Percentiles rank a stretch among this genome's conserved stretches.
These are phyloP conservation scores for Parnassius orleans DNA, from an alignment of 2,888 invertebrate genomes.

Conservation along the genomic window DNA sequence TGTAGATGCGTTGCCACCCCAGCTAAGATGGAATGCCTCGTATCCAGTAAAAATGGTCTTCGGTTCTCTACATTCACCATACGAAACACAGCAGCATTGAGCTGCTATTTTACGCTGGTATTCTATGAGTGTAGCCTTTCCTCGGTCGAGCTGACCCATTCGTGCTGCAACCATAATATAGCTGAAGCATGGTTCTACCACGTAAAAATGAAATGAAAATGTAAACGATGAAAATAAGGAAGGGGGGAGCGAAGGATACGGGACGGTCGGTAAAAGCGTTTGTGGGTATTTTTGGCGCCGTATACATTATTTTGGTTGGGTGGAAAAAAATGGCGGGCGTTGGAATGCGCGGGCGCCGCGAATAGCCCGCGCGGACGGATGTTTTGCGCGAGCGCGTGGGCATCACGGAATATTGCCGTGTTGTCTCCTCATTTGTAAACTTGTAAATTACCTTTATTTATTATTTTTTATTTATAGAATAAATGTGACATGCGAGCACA, in stretches of 20 bases:
- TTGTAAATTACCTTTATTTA: not conserved
- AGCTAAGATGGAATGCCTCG: no score
- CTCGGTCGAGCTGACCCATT: no score
- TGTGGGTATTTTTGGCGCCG: slow-evolving; percentile 62
- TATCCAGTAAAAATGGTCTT: no score
- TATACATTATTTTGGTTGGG: slow-evolving; percentile 65
- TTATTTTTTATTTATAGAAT: no score
- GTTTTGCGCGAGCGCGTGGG: slow-evolving; percentile 36
- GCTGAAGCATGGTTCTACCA: no score
- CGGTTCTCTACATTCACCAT: no score
- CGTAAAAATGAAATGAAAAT: not conserved
- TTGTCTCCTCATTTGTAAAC: slow-evolving; percentile 5
- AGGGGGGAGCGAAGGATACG: not conserved
- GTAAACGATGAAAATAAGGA: not conserved
- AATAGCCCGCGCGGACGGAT: slow-evolving; percentile 67
- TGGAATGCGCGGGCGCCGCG: slow-evolving; percentile 64
- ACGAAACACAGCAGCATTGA: no score
- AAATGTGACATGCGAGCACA: no score
- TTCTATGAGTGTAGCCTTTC: no score
- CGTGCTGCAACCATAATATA: no score
- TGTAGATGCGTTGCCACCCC: no score
- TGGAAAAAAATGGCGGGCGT: slow-evolving; percentile 60
- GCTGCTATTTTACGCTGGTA: no score
- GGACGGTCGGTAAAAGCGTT: slow-evolving; percentile 36
- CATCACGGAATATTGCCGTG: slow-evolving; percentile 20